These are phyloP conservation scores for Oreotrochilus melanogaster DNA, from an alignment of 2,113 vertebrate species.

Conservation along the genomic window DNA sequence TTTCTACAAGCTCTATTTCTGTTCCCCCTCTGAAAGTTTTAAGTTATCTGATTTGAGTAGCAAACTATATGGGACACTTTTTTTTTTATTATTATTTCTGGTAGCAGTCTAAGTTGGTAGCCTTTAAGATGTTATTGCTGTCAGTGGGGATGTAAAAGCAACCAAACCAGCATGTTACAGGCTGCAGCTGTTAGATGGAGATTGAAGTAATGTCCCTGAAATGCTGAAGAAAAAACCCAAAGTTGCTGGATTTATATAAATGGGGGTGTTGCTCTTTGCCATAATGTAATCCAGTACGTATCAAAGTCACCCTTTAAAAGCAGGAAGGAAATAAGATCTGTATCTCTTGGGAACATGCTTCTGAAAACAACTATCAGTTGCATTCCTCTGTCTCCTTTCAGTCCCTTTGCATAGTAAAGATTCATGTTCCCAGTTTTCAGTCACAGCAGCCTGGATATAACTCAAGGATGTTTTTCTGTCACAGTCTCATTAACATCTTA, in stretches of 20 bases:
- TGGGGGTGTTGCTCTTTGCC: background rate
- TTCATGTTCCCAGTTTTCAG: background rate
- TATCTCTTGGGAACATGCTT: conserved; percentile 27
- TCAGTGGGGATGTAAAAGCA: background rate
- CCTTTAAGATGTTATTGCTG: background rate
- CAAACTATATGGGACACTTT: background rate
- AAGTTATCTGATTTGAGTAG: background rate
- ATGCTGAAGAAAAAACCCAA: background rate
- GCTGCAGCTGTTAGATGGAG: background rate
- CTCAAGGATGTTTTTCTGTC: background rate
- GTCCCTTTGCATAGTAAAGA: background rate
- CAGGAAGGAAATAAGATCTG: conserved; percentile 37
- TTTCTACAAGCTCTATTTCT: background rate
- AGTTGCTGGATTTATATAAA: background rate
- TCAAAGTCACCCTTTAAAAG: background rate
- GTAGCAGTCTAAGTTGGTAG: background rate
- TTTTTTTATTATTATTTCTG: background rate
- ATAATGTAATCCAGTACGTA: background rate
- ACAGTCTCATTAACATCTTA: background rate
- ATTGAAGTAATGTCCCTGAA: background rate
- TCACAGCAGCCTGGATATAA: background rate
- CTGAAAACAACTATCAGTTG: background rate
- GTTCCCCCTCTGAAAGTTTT: background rate
- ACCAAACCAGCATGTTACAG: background rate
- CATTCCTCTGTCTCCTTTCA: background rate